Evolutionary conservation across 2,113 vertebrate genomes (phyloP).

Genomic region (Sinocyclocheilus grahami): DNA sequence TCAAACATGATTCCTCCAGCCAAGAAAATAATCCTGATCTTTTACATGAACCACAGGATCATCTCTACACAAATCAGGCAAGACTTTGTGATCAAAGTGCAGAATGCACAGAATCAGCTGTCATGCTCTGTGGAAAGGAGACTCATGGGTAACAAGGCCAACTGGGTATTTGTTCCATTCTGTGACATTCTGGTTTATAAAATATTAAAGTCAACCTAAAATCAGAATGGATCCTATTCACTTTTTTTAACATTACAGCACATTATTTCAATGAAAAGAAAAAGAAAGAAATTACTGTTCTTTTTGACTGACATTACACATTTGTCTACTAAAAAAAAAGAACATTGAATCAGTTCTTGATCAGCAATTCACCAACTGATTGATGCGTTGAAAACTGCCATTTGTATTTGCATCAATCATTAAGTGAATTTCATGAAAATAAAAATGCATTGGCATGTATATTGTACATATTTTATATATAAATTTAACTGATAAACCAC

Average conservation of each 20-base stretch:
- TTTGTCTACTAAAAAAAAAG: too few relatives aligned
- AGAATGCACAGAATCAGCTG: slow-evolving; percentile 65
- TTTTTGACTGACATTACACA: too few relatives aligned
- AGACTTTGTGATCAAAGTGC: slow-evolving; percentile 76
- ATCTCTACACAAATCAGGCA: slow-evolving; percentile 77
- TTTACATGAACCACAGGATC: slow-evolving; percentile 73
- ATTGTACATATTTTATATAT: neutral
- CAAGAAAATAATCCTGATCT: slow-evolving; percentile 76
- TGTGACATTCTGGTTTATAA: neutral
- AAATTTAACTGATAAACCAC: neutral
- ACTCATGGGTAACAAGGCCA: slow-evolving; percentile 57
- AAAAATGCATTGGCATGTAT: neutral
- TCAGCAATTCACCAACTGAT: neutral
- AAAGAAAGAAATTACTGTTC: neutral
- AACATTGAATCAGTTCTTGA: neutral
- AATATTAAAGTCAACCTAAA: slow-evolving; percentile 4
- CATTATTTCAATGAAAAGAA: neutral
- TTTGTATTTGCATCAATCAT: neutral
- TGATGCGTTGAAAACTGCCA: neutral
- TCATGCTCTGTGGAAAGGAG: slow-evolving; percentile 44
- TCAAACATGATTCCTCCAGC: slow-evolving; percentile 61
- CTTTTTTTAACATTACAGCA: neutral
- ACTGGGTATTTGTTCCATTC: neutral
- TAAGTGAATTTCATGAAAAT: neutral
- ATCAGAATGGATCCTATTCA: neutral